Percentiles rank a stretch among this genome's conserved stretches.
phyloP scores from a whole-genome alignment of 2,888 invertebrate genomes.

The Alloscopus bannaensis region DNA sequence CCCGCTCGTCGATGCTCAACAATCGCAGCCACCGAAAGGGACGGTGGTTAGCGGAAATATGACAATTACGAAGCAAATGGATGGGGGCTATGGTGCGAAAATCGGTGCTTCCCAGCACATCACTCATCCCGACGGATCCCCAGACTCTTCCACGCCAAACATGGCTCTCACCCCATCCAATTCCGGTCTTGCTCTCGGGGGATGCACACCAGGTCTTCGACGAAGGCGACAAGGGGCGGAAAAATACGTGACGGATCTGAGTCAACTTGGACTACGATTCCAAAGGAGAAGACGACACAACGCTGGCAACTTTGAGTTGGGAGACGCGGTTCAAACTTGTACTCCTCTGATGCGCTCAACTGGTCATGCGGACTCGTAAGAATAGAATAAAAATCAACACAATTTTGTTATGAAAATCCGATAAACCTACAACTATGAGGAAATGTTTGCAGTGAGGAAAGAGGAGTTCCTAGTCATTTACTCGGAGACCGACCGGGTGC shows the following conservation, averaged over 20 bases:
- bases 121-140: slow-evolving; percentile 67
- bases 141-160: slow-evolving; percentile 38
- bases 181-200: slow-evolving; percentile 71
- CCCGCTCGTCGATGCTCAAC: slow-evolving; percentile 62
- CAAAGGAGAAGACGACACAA: slow-evolving; percentile 80
- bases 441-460: slow-evolving; percentile 58
- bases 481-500: slow-evolving; percentile 69
- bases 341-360: slow-evolving; percentile 50
- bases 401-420: neutral
- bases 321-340: slow-evolving; percentile 36
- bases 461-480: slow-evolving; percentile 71
- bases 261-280: slow-evolving; percentile 88
- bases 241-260: slow-evolving; percentile 90
- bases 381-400: neutral
- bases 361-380: slow-evolving; percentile 54
- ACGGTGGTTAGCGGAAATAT: slow-evolving; percentile 53
- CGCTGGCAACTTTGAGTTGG: slow-evolving; percentile 68
- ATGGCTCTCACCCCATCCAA: slow-evolving; percentile 58
- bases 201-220: slow-evolving; percentile 83
- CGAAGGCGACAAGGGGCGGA: slow-evolving; percentile 82
- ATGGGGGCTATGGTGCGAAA: slow-evolving; percentile 49
- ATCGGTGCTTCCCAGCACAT: slow-evolving; percentile 57
- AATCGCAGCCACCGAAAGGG: slow-evolving; percentile 49
- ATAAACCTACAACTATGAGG: neutral
- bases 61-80: slow-evolving; percentile 47